Evolutionary conservation across 2,797 vertebrate genomes (phyloP), one percentile per base, ranked within the genome.

Genomic region (Falco naumanni): DNA sequence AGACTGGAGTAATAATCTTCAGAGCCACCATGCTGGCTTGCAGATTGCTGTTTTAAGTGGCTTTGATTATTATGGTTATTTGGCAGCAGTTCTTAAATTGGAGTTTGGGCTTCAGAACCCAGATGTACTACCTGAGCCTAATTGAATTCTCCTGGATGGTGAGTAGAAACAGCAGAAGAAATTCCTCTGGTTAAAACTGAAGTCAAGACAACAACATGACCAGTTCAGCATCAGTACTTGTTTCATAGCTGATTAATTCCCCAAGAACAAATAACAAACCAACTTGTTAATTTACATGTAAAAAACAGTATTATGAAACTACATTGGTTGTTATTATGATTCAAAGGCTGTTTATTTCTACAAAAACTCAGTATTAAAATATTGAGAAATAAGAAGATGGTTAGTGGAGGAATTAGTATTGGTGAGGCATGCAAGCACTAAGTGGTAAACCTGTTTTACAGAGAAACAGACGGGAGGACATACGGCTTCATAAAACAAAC

Each of bases 1-100:
- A 97, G 93, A 95, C 92, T 96, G 95, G 57, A 95, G 85, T 94
- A 96, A 96, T 97, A 97, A 97, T 97, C 93, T 97, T 97, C 84
- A 85, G 71, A 96, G 94, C 88, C 90, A 95, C 89, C 90, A 97
- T 63, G 95, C 96, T 98, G 96, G 82, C 77, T 97, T 96, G 61
- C 93, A 97, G 94, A 97, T 95, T 97, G 92, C 84, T 95, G 48
- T 97, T 97, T 96, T 96, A 95, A 96, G 94, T 89, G 72, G 57
- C 80, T 97, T 97, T 96, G 94, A 95, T 97, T 97, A 95, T 96
- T 96, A 94, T 81, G 80, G 84, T 93, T 88, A 94, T 96, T 96
- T 97, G 95, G 96, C 93, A 95, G 77, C 34, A 93, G 33, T 90
- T 90, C 81, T 96, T 87, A 95, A 93, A 96, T 56, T 89, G 60